A percentile compares a stretch with the other conserved stretches of the same genome.
Conservation (phyloP, 1,140 invertebrate species). For the Linepithema humile region DNA sequence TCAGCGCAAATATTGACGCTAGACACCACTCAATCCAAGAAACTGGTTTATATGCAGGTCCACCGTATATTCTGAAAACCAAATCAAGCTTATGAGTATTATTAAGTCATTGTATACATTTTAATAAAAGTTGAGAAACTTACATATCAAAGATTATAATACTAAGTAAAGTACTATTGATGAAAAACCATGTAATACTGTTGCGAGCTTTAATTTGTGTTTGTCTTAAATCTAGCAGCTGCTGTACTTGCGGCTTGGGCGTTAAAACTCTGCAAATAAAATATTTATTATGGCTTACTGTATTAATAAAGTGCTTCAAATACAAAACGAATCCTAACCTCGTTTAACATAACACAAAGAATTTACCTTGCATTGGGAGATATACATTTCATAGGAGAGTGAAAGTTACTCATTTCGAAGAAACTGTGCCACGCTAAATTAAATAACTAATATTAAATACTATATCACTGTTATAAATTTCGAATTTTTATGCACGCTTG, state of each 20-base stretch:
- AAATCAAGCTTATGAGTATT: background rate
- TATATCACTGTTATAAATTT: background rate
- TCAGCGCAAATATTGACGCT: slow-evolving; percentile 76
- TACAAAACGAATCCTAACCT: background rate
- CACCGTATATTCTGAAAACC: slow-evolving; percentile 74
- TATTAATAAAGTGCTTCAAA: background rate
- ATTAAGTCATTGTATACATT: background rate
- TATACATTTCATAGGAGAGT: slow-evolving; percentile 77
- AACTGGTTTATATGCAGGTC: slow-evolving; percentile 76
- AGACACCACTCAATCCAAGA: slow-evolving; percentile 78
- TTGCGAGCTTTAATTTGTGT: slow-evolving; percentile 74
- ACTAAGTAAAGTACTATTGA: slow-evolving; percentile 74
- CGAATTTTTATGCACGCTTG: no score
- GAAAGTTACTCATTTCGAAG: slow-evolving; percentile 75
- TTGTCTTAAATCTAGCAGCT: slow-evolving; percentile 75
- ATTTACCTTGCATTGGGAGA: slow-evolving; percentile 78
- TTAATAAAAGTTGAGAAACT: slow-evolving; percentile 25
- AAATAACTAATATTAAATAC: no score
- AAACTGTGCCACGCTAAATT: background rate
- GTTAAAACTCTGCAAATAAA: slow-evolving; percentile 73
- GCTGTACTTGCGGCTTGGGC: slow-evolving; percentile 79
- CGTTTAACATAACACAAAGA: background rate
- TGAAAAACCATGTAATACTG: slow-evolving; percentile 77
- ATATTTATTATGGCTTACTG: background rate
- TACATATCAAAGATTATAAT: slow-evolving; percentile 78